Conservation (phyloP, 2,797 vertebrate species). For the Acanthis flammea region DNA sequence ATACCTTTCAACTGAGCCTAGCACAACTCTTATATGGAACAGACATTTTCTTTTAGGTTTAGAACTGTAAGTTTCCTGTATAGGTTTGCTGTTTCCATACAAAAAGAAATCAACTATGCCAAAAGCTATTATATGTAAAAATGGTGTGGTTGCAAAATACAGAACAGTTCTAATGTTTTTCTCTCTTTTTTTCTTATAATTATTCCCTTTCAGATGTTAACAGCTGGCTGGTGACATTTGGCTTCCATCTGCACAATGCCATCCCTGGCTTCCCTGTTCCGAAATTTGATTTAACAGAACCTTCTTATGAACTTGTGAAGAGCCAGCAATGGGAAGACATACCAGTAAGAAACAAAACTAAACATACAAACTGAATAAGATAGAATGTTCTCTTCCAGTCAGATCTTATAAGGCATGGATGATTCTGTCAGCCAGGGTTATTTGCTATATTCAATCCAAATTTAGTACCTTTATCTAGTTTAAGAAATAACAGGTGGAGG, state of each 20-base stretch:
- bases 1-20: background rate
- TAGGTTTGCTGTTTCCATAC: background rate
- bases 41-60: background rate
- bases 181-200: background rate
- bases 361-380: background rate
- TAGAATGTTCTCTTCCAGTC: background rate
- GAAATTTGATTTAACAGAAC: conserved; percentile 90
- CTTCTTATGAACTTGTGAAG: conserved; percentile 92
- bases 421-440: background rate
- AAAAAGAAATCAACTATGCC: background rate
- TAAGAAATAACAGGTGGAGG: background rate
- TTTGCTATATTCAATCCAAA: background rate
- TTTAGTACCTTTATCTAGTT: background rate
- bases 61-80: background rate
- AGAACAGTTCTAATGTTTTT: background rate
- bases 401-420: background rate
- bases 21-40: background rate
- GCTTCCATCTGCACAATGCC: conserved; percentile 98
- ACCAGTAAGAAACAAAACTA: conserved; percentile 82
- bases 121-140: background rate
- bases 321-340: conserved; percentile 96
- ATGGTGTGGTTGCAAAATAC: background rate
- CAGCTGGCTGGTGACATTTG: conserved; percentile 99
- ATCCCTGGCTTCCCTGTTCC: conserved; percentile 96
- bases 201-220: conserved; percentile 88